Base-by-base conservation (phyloP, 2,113 vertebrate genomes). In the Porphyrio hochstetteri region DNA sequence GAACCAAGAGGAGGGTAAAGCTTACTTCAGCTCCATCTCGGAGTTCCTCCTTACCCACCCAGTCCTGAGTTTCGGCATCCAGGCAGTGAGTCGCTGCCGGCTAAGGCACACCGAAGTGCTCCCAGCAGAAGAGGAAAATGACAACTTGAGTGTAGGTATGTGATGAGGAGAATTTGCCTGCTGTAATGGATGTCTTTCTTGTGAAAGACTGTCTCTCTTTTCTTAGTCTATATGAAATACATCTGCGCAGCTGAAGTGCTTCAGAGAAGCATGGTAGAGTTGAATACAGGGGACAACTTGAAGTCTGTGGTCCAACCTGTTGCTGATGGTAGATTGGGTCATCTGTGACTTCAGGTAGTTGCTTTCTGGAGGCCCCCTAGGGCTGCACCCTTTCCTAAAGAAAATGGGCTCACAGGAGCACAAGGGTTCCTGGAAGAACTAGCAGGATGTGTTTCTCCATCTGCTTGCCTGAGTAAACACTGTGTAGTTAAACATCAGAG, bases 21-120 rank as follows among this genome's bases (percentile, higher is more conserved):
- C 99, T 53, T 98, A 97, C 80, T 99, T 99, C 96, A 99, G 98
- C n/a, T 99, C 99, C 3, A 98, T 99, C 92, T 99, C 99, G 0
- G 99, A 99, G 97, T 99, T 99, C 97, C 97, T 99, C 83, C 98
- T 99, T 29, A 99, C 99, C n/a, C 99, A 99, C 90, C 99, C 99
- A 0, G 99, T 99, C 50, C 98, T 99, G 16, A 99, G 99, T 97
- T 99, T 99, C 8, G 99, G 99, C 29, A 98, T 99, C 64, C 98
- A 99, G 89, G 99, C 99, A 13, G 99, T 99, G 69, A 98, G 98
- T 65, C 98, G 98, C 71, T 98, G 98, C 90, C 98, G 99, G 21
- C 86, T 99, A 13, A 97, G 98, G 55, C 99, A 99, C 98, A 99
- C 99, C 0, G 99, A 99, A 95, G 99, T 99, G 87, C 98, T 99